Percentiles rank a stretch among this genome's conserved stretches.
phyloP scores from a whole-genome alignment of 2,888 invertebrate species.

The Abrostola triplasia region DNA sequence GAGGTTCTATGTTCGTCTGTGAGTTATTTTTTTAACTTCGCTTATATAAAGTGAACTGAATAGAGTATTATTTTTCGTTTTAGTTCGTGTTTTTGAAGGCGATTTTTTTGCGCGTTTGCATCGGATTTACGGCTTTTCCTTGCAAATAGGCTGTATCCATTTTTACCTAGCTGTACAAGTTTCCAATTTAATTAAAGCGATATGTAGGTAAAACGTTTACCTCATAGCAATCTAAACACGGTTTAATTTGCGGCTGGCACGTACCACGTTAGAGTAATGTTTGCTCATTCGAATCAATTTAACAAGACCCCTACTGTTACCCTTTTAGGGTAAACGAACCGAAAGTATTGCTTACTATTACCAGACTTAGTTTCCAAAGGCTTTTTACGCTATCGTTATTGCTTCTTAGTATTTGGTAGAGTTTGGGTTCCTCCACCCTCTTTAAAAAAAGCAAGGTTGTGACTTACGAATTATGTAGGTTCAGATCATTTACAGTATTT shows the following conservation, averaged over 20 bases:
- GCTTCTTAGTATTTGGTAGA: conserved; percentile 20
- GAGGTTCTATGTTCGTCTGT: no score
- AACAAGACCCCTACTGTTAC: conserved; percentile 27
- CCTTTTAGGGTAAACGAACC: conserved; percentile 42
- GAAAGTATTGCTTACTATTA: conserved; percentile 26
- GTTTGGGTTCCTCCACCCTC: conserved; percentile 1
- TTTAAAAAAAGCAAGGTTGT: neutral
- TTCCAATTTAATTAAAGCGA: neutral
- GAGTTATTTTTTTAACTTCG: no score
- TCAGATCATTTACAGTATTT: no score
- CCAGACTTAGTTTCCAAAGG: conserved; percentile 10
- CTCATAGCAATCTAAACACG: neutral
- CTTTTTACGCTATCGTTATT: conserved; percentile 27
- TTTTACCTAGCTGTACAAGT: no score
- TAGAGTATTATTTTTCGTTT: no score
- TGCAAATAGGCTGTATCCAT: no score
- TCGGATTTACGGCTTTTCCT: no score
- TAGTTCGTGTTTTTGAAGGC: no score
- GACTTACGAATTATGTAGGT: no score
- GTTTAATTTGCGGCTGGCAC: conserved; percentile 26
- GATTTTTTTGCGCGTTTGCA: no score
- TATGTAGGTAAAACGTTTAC: neutral
- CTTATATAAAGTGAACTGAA: no score
- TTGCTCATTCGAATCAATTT: conserved; percentile 35
- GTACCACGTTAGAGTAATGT: conserved; percentile 21